These are phyloP conservation scores for Saccostrea echinata DNA, from an alignment of 1,140 invertebrate species.

Conservation along the genomic window DNA sequence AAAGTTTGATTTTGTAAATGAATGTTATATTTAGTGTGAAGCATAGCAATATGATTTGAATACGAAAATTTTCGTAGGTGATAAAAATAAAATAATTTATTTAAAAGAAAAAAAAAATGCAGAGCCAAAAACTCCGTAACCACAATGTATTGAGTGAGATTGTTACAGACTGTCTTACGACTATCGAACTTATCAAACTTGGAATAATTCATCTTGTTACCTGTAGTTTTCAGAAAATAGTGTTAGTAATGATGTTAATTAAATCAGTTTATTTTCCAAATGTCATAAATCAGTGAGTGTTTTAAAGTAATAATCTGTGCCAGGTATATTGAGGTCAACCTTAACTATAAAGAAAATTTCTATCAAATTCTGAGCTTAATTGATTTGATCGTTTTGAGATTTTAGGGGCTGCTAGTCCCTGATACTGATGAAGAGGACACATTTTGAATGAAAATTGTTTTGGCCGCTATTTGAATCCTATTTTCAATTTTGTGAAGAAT, in stretches of 20 bases:
- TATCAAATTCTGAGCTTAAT: neutral
- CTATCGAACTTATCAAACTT: neutral
- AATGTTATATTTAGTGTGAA: neutral
- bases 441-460: too few species aligned
- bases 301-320: neutral
- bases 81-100: constrained; percentile 31
- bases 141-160: neutral
- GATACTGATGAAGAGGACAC: too few species aligned
- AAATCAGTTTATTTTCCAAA: constrained; percentile 27
- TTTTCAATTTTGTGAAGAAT: too few species aligned
- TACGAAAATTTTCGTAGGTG: neutral
- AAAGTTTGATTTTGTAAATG: neutral
- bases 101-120: neutral
- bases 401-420: too few species aligned
- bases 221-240: constrained; percentile 31
- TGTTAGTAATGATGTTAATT: constrained; percentile 17
- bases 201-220: constrained; percentile 20
- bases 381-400: too few species aligned
- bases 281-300: constrained; percentile 5
- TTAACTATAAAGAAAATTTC: neutral
- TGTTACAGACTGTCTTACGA: neutral
- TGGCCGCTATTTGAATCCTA: too few species aligned
- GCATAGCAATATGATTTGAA: neutral
- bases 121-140: neutral
- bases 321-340: neutral